phyloP scores from a whole-genome alignment of 2,113 vertebrate genomes.

The Sinocyclocheilus maitianheensis region DNA sequence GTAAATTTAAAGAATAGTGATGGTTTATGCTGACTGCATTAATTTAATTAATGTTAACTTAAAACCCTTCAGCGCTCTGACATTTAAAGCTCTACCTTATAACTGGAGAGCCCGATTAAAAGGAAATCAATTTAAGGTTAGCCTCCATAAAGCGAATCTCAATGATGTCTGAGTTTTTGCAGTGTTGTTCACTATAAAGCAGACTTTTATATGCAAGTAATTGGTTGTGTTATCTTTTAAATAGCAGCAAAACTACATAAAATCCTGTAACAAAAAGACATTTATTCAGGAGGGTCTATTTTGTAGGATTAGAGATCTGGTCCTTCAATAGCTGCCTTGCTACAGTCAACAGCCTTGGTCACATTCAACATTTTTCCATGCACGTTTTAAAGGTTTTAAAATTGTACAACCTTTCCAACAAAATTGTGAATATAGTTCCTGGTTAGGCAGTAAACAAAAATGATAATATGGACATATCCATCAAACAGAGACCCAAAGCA shows the following conservation, averaged over 20 bases:
- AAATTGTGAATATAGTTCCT: background rate
- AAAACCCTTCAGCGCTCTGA: background rate
- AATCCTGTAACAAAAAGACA: background rate
- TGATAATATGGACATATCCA: background rate
- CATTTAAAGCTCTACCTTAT: background rate
- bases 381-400: background rate
- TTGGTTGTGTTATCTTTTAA: background rate
- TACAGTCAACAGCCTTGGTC: background rate
- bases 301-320: background rate
- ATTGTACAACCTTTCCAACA: background rate
- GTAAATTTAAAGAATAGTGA: background rate
- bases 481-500: background rate
- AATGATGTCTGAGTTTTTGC: background rate
- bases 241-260: background rate
- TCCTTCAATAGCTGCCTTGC: background rate
- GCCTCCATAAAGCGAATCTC: background rate
- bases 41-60: background rate
- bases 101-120: background rate
- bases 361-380: background rate
- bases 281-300: background rate
- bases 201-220: background rate
- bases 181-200: background rate
- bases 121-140: background rate
- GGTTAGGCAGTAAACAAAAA: background rate
- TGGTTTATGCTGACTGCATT: background rate